Percentiles rank a stretch among this genome's conserved stretches.
phyloP scores from a whole-genome alignment of 2,113 vertebrate genomes.

The Dasyprocta punctata region DNA sequence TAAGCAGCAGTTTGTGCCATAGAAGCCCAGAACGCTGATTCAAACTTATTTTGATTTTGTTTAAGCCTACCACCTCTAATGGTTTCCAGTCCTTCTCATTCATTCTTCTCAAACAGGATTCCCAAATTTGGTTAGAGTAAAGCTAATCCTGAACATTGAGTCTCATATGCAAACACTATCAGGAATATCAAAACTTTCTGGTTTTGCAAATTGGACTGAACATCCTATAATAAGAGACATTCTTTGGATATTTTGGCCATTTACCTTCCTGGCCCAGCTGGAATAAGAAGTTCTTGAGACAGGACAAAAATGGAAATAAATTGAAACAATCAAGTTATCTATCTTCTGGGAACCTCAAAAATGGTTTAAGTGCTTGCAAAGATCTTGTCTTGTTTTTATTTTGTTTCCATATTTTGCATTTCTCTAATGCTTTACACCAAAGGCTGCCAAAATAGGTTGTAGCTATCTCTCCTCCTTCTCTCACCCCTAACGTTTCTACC shows the following conservation, averaged over 20 bases:
- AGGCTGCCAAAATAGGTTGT: slow-evolving; percentile 11
- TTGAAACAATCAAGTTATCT: slow-evolving; percentile 47
- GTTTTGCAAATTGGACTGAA: slow-evolving; percentile 21
- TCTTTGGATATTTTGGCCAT: slow-evolving; percentile 67
- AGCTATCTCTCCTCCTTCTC: neutral
- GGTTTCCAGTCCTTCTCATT: neutral
- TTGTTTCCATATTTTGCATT: slow-evolving; percentile 50
- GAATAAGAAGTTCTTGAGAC: slow-evolving; percentile 65
- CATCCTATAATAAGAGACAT: slow-evolving; percentile 62
- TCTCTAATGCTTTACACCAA: slow-evolving; percentile 50
- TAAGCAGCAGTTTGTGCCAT: neutral
- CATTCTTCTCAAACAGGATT: slow-evolving; percentile 12
- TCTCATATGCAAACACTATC: slow-evolving; percentile 42
- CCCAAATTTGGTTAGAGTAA: slow-evolving; percentile 61
- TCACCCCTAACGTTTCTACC: neutral
- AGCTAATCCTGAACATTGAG: neutral
- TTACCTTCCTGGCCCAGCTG: slow-evolving; percentile 56
- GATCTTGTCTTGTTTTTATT: slow-evolving; percentile 57
- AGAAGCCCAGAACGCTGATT: neutral
- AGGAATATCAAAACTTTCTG: slow-evolving; percentile 63
- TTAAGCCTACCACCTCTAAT: neutral
- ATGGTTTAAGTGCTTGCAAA: slow-evolving; percentile 60
- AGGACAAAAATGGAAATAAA: slow-evolving; percentile 68
- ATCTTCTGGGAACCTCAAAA: slow-evolving; percentile 50
- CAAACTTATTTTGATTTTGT: neutral